A percentile compares a stretch with the other conserved stretches of the same genome.
Conservation (phyloP, 1,140 invertebrate species). For the Pollicipes pollicipes region DNA sequence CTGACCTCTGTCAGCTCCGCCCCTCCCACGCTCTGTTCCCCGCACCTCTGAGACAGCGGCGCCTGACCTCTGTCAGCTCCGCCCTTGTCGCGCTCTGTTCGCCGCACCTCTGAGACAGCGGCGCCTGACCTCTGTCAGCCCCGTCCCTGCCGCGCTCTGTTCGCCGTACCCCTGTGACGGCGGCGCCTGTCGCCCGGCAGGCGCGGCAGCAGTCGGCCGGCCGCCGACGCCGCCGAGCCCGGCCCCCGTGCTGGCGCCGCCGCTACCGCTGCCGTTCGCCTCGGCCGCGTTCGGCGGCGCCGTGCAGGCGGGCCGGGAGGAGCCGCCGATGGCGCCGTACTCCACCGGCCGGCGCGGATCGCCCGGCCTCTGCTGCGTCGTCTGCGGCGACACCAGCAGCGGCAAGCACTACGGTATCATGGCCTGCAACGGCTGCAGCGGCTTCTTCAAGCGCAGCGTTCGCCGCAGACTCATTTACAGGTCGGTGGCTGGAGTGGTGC, state of each 20-base stretch:
- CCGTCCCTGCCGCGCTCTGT: no score
- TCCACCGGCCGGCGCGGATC: conserved; percentile 15
- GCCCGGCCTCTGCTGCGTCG: conserved; percentile 45
- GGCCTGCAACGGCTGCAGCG: conserved; percentile 97
- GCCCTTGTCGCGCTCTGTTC: no score
- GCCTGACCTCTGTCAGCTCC: no score
- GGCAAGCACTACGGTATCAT: conserved; percentile 97
- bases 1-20: no score
- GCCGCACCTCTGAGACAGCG: no score
- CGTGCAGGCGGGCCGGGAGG: neutral
- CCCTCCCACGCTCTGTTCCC: no score
- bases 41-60: no score
- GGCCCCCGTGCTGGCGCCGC: conserved; percentile 74
- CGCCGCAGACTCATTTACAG: conserved; percentile 92
- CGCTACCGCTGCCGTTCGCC: conserved; percentile 66
- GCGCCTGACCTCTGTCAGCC: no score
- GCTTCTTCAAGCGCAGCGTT: conserved; percentile 96
- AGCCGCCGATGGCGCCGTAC: neutral
- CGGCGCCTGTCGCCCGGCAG: conserved; percentile 7
- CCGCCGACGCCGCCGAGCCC: conserved; percentile 14
- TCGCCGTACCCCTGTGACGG: neutral
- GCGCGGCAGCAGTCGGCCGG: conserved; percentile 1
- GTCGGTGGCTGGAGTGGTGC: no score
- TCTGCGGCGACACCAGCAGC: conserved; percentile 89
- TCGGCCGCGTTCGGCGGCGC: neutral